Evolutionary conservation across 1,140 invertebrate genomes (phyloP), one percentile per base, ranked within the genome.

Genomic region (Hycleus cichorii): DNA sequence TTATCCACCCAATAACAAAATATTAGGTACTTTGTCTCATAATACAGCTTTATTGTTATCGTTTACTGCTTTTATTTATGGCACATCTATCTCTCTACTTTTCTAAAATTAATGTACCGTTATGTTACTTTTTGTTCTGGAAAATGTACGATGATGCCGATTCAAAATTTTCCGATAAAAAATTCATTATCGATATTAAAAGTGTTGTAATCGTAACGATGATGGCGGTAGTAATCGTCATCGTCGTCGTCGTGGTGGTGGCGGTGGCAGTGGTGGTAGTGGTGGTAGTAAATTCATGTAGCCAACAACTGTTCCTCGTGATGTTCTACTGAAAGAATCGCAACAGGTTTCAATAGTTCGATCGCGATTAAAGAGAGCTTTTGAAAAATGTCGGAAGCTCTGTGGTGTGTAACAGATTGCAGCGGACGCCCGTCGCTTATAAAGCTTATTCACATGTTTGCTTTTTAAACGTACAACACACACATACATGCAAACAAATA

Each of bases 381-480:
- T 69, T 69, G 67, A 69, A 69, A 69, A 69, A 69, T 69, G 65
- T 67, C 64, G 59, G 61, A 59, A 61, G 67, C 63, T 65, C 56
- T 64, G 65, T 63, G 64, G 63, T 62, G 64, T 66, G 66, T 68
- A 68, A 68, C 66, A 68, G 66, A 68, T 68, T 68, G 66, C 59
- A 58, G 53, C 60, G 63, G 57, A 60, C 61, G 62, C 62, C 53
- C 56, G 51, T 49, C 49, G 58, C 53, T 63, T 63, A 60, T 57
- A 63, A 52, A 59, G 52, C 59, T 57, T 43, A 62, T 64, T 64
- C 60, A 62, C 60, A 62, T 64, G 60, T 64, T 64, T 64, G 62
- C 52, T 64, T 55, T 55, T 55, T 55, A 55, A 47, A 32, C 32
- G 32, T 32, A 5, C 32, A 32, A 32, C 7, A 32, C 32, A 32